Evolutionary conservation across 1,140 invertebrate genomes (phyloP).

Genomic region (Venturia canescens): DNA sequence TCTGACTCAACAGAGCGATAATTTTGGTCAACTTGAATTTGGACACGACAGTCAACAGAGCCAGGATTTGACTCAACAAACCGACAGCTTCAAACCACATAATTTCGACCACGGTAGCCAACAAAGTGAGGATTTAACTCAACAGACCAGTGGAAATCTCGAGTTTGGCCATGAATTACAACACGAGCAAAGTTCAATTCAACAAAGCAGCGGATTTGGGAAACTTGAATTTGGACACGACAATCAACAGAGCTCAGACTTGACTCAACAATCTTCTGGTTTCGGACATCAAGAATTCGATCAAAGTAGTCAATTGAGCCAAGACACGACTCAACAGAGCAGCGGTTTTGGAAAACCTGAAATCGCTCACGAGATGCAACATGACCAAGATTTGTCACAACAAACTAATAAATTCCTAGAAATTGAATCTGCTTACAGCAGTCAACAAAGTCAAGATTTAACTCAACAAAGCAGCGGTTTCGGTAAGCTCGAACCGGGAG

Average conservation of each 20-base stretch:
- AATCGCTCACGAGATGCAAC: not conserved
- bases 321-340: no score
- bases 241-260: slow-evolving; percentile 56
- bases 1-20: slow-evolving; percentile 11
- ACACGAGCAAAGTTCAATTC: slow-evolving; percentile 18
- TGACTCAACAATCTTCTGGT: slow-evolving; percentile 53
- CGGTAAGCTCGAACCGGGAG: slow-evolving; percentile 13
- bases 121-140: not conserved
- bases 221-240: slow-evolving; percentile 61
- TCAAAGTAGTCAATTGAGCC: slow-evolving; percentile 31
- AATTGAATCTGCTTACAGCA: slow-evolving; percentile 41
- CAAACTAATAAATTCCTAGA: slow-evolving; percentile 21
- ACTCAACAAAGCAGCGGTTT: slow-evolving; percentile 4
- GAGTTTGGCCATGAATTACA: slow-evolving; percentile 52
- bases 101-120: slow-evolving; percentile 8
- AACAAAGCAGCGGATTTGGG: not conserved
- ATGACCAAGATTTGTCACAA: not conserved
- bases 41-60: slow-evolving; percentile 13
- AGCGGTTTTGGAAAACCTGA: not conserved
- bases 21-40: slow-evolving; percentile 18
- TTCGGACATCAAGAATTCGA: slow-evolving; percentile 49
- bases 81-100: not conserved
- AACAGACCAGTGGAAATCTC: slow-evolving; percentile 19
- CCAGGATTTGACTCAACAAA: not conserved
- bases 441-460: slow-evolving; percentile 50